These are phyloP conservation scores for Tangachromis dhanisi DNA, from an alignment of 2,113 vertebrate genomes.

Conservation along the genomic window DNA sequence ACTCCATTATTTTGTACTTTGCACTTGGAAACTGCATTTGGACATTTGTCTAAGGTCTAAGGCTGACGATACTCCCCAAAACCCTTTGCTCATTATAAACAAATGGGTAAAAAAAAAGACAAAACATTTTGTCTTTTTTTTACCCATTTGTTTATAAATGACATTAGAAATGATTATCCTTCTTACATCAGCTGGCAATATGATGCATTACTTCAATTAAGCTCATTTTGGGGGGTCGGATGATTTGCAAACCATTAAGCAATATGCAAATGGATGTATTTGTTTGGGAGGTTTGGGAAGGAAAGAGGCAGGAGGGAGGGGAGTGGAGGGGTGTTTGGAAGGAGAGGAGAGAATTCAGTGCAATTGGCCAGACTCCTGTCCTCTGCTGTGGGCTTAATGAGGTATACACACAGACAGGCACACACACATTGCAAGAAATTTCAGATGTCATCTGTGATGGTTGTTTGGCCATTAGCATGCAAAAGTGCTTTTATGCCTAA, in stretches of 20 bases:
- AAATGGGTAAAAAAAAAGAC: not conserved
- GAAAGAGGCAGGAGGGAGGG: not conserved
- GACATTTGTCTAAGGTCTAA: not conserved
- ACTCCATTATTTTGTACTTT: not conserved
- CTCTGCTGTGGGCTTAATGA: conserved; percentile 49
- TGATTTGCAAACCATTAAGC: conserved; percentile 59
- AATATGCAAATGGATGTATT: conserved; percentile 56
- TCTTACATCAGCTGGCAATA: conserved; percentile 34
- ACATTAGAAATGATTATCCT: conserved; percentile 30
- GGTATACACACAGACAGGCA: conserved; percentile 6
- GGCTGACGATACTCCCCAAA: not conserved
- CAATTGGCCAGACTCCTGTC: conserved; percentile 37
- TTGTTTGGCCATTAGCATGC: not conserved
- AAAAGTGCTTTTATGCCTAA: not conserved
- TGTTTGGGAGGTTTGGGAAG: conserved; percentile 34
- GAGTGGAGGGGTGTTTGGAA: not conserved
- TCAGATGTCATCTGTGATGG: not conserved
- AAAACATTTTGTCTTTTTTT: no score
- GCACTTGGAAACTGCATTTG: not conserved
- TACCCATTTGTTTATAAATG: conserved; percentile 11
- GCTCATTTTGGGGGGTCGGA: conserved; percentile 27
- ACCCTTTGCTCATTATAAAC: not conserved
- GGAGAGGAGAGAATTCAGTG: not conserved
- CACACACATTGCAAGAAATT: not conserved
- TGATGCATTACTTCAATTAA: conserved; percentile 60